Conservation (phyloP, 2,888 invertebrate genomes). For the Pheosia tremula region DNA sequence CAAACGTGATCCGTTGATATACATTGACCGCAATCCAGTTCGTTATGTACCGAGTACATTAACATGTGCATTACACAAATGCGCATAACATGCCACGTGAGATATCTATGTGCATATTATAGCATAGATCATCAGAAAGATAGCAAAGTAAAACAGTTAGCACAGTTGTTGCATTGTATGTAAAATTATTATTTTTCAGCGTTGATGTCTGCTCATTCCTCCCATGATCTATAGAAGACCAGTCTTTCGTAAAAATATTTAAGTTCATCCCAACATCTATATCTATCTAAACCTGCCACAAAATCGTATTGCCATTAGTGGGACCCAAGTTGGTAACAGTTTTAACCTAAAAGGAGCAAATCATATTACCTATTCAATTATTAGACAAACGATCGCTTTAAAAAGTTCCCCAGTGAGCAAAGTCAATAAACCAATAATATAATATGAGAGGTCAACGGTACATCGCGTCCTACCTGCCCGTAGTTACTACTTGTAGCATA, state of each 20-base stretch:
- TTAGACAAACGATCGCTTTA: background rate
- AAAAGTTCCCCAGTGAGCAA: background rate
- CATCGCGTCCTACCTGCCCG: background rate
- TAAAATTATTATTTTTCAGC: background rate
- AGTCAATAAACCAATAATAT: background rate
- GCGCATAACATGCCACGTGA: constrained; percentile 18
- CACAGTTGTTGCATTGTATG: constrained; percentile 9
- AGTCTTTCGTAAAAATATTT: too few species aligned
- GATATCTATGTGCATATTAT: constrained; percentile 7
- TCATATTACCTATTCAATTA: too few species aligned
- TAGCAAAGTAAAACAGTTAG: constrained; percentile 7
- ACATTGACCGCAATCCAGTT: constrained; percentile 27
- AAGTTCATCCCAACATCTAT: too few species aligned
- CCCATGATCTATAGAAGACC: too few species aligned
- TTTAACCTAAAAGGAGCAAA: too few species aligned
- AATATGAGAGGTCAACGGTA: constrained; percentile 1
- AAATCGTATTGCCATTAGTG: too few species aligned
- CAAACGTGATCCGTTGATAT: constrained; percentile 31
- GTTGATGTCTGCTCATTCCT: too few species aligned
- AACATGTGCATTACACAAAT: constrained; percentile 12
- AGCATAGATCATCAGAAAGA: constrained; percentile 10
- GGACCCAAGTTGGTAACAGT: too few species aligned
- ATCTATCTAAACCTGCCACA: too few species aligned
- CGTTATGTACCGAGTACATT: constrained; percentile 10
- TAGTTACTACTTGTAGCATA: background rate